Conservation (phyloP, 2,888 invertebrate genomes). For the Myopa testacea region DNA sequence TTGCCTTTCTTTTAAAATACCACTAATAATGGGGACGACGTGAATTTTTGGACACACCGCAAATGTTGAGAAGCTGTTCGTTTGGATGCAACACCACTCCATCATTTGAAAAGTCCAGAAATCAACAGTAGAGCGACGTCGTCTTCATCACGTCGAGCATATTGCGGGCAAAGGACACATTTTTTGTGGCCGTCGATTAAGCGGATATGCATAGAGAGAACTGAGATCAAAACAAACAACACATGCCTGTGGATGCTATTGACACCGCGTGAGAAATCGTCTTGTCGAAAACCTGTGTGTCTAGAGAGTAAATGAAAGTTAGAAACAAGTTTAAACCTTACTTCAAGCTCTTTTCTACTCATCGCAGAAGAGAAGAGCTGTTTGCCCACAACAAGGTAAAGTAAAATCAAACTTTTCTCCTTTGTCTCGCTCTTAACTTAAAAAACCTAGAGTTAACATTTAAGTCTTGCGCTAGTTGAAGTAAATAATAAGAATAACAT, state of each 20-base stretch:
- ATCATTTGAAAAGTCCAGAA: constrained; percentile 50
- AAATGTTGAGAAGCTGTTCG: constrained; percentile 51
- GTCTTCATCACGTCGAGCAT: constrained; percentile 47
- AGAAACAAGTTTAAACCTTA: constrained; percentile 40
- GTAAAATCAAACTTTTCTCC: constrained; percentile 42
- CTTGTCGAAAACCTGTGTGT: constrained; percentile 31
- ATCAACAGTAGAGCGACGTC: constrained; percentile 39
- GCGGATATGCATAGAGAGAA: constrained; percentile 50
- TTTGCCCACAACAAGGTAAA: constrained; percentile 43
- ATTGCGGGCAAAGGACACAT: constrained; percentile 56
- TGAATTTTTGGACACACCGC: constrained; percentile 40
- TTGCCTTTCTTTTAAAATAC: constrained; percentile 26
- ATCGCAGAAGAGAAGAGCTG: constrained; percentile 44
- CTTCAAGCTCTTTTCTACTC: constrained; percentile 46
- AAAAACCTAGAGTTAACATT: constrained; percentile 18
- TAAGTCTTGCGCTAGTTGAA: constrained; percentile 3
- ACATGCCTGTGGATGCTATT: constrained; percentile 34
- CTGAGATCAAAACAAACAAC: background rate
- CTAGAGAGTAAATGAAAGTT: constrained; percentile 23
- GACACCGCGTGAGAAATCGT: constrained; percentile 11
- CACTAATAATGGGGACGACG: constrained; percentile 32
- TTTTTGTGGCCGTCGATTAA: constrained; percentile 47
- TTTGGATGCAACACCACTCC: constrained; percentile 44
- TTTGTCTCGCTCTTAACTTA: constrained; percentile 37
- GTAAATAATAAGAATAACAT: constrained; percentile 11